Evolutionary conservation across 2,888 invertebrate genomes (phyloP).

Genomic region (Phalera bucephala): DNA sequence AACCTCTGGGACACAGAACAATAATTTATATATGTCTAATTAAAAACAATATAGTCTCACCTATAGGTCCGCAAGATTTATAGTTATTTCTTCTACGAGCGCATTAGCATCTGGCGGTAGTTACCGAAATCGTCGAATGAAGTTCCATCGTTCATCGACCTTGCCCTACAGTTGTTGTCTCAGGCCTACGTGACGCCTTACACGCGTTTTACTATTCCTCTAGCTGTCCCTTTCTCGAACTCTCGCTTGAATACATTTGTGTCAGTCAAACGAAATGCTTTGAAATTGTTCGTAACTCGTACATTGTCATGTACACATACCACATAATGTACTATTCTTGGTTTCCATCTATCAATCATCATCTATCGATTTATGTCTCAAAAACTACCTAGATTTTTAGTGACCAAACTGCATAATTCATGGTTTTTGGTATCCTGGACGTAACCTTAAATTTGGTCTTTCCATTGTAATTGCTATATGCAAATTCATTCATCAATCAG

Average conservation of each 20-base stretch:
- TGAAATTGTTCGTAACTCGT: no score
- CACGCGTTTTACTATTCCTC: slow-evolving; percentile 48
- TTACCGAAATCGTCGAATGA: slow-evolving; percentile 27
- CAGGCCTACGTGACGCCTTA: slow-evolving; percentile 61
- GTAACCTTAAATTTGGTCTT: slow-evolving; percentile 9
- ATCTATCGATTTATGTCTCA: no score
- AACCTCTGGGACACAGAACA: no score
- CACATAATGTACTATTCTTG: no score
- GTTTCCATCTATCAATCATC: no score
- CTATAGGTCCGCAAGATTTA: not conserved
- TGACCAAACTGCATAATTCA: no score
- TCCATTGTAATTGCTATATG: slow-evolving; percentile 19
- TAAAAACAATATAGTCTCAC: not conserved
- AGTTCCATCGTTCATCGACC: slow-evolving; percentile 40
- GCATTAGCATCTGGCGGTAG: slow-evolving; percentile 1
- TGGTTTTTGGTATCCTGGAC: slow-evolving; percentile 11
- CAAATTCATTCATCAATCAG: slow-evolving; percentile 21
- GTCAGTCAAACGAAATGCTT: no score
- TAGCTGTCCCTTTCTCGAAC: slow-evolving; percentile 39
- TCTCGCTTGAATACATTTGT: slow-evolving; percentile 35
- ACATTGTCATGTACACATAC: no score
- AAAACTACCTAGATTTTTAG: no score
- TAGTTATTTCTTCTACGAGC: not conserved
- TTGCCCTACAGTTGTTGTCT: slow-evolving; percentile 54
- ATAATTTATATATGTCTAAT: no score